Evolutionary conservation across 2,888 invertebrate species (phyloP).

Genomic region (Nasonia oneida): DNA sequence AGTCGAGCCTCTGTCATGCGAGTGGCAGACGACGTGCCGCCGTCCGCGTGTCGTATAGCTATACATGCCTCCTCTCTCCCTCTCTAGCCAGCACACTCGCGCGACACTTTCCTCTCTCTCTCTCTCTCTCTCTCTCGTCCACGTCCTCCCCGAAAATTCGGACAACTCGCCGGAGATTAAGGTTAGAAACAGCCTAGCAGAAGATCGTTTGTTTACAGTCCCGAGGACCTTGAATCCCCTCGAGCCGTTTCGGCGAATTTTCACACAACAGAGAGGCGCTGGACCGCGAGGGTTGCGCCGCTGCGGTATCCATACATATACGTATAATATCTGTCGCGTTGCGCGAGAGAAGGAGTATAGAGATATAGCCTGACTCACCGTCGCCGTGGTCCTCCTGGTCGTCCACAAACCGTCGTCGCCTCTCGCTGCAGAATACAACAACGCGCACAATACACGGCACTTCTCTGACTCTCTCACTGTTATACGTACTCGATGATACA

Average conservation of each 20-base stretch:
- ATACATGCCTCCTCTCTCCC: not conserved
- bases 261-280: not conserved
- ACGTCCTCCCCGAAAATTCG: not conserved
- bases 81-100: not conserved
- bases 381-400: not conserved
- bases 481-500: not conserved
- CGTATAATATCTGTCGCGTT: not conserved
- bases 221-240: not conserved
- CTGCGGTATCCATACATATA: not conserved
- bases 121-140: not conserved
- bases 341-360: not conserved
- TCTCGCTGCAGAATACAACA: not conserved
- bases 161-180: not conserved
- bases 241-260: not conserved
- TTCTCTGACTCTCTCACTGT: not conserved
- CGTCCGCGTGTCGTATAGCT: slow-evolving; percentile 67
- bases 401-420: not conserved
- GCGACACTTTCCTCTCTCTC: not conserved
- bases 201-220: not conserved
- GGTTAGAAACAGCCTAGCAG: slow-evolving; percentile 2
- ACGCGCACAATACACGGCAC: not conserved
- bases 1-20: not conserved
- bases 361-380: slow-evolving; percentile 4
- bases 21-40: slow-evolving; percentile 72
- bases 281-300: slow-evolving; percentile 2